Evolutionary conservation across 2,797 vertebrate species (phyloP).

Genomic region (Eospalax fontanierii): DNA sequence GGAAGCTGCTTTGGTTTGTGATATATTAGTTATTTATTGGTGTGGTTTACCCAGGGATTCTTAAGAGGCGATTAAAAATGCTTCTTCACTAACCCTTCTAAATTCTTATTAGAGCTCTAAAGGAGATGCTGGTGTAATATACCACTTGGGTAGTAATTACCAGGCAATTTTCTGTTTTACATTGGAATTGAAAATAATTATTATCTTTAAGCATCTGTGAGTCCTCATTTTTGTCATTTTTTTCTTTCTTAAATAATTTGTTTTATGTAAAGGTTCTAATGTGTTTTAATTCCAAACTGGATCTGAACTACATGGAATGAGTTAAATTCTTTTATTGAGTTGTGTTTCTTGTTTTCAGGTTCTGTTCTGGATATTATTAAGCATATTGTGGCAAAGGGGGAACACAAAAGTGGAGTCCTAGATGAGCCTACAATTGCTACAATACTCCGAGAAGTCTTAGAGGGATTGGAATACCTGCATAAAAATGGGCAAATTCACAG

Average conservation of each 20-base stretch:
- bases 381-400: constrained; percentile 97
- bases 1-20: background rate
- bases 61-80: constrained; percentile 36
- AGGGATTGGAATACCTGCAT: constrained; percentile 97
- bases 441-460: constrained; percentile 96
- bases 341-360: constrained; percentile 88
- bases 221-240: background rate
- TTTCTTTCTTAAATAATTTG: constrained; percentile 42
- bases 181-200: constrained; percentile 26
- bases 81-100: background rate
- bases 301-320: background rate
- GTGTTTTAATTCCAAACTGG: constrained; percentile 32
- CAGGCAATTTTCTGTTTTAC: constrained; percentile 53
- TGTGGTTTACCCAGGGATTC: background rate
- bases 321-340: constrained; percentile 8
- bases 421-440: constrained; percentile 98
- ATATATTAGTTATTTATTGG: background rate
- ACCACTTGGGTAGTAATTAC: constrained; percentile 15
- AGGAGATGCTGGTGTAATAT: background rate
- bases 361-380: constrained; percentile 99
- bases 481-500: constrained; percentile 99
- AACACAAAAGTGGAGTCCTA: constrained; percentile 97
- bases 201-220: background rate
- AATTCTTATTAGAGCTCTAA: background rate
- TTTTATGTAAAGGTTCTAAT: constrained; percentile 10